Evolutionary conservation across 2,888 invertebrate genomes (phyloP), one percentile per base, ranked within the genome.

Genomic region (Drosophila greeni): DNA sequence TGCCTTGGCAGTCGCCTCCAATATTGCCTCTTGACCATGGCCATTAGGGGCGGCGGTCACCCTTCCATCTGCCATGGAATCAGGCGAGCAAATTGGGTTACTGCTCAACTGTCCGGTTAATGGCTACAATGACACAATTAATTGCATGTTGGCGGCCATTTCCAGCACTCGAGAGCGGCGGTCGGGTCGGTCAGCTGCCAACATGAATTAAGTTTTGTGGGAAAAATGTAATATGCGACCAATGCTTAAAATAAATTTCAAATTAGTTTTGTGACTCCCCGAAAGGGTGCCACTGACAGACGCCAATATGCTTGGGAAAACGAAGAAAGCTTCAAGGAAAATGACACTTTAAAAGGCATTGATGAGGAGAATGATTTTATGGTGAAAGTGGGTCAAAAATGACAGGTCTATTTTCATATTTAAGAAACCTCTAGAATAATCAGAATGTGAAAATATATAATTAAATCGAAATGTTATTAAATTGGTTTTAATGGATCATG

Each of bases 51-150:
- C 66, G 72, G 47, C 65, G 76, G 76, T 79, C 82, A 82, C 8
- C 9, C 43, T 6, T 29, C 29, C 24, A 24, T n/a, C 23, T 1
- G 47, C 69, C 60, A 73, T 79, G 14, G 31, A 82, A 82, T 84
- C 80, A 84, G 65, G 82, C 82, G 74, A 76, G 68, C 84, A 79
- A 79, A 79, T 82, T 79, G 84, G 84, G 79, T 79, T 79, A 79
- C 80, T 84, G 84, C 84, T 79, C 84, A 82, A 79, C 84, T 79
- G 79, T 84, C 79, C 82, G 79, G 82, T 79, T 79, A 79, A 79
- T 82, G 84, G 82, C 77, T 79, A 84, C 80, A 79, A 79, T 79
- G 79, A 84, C 79, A 79, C 82, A 84, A 79, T 79, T 79, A 79
- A 79, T 79, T 82, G 84, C 79, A 79, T 74, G 79, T 74, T 70